Conservation (phyloP, 2,797 vertebrate genomes). For the Epinephelus malabaricus region DNA sequence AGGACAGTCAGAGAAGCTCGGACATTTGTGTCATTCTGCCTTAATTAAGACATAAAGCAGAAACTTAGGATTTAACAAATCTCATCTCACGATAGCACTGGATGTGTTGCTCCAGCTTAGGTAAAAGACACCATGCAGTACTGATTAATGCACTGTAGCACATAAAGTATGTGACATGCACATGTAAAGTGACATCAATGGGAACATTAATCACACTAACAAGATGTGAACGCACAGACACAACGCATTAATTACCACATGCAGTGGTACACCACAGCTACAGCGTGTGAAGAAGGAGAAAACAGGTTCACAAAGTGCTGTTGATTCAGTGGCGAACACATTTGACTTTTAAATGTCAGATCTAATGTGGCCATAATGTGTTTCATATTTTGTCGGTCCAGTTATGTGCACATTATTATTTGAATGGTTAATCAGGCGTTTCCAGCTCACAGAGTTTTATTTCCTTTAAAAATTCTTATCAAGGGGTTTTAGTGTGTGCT, state of each 20-base stretch:
- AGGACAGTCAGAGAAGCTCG: background rate
- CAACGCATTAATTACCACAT: background rate
- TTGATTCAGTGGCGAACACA: background rate
- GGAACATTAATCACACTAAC: background rate
- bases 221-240: background rate
- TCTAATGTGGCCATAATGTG: background rate
- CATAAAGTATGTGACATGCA: background rate
- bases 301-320: background rate
- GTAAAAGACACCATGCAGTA: background rate
- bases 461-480: background rate
- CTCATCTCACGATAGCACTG: too few species aligned
- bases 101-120: background rate
- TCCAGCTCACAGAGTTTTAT: background rate
- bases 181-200: background rate
- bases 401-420: background rate
- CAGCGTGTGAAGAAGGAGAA: background rate
- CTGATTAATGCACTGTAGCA: background rate
- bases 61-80: too few species aligned
- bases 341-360: background rate
- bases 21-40: background rate
- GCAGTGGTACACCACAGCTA: background rate
- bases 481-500: background rate
- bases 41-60: background rate
- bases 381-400: background rate
- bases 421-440: background rate